Evolutionary conservation across 2,113 vertebrate species (phyloP).

Genomic region (Bambusicola thoracicus): DNA sequence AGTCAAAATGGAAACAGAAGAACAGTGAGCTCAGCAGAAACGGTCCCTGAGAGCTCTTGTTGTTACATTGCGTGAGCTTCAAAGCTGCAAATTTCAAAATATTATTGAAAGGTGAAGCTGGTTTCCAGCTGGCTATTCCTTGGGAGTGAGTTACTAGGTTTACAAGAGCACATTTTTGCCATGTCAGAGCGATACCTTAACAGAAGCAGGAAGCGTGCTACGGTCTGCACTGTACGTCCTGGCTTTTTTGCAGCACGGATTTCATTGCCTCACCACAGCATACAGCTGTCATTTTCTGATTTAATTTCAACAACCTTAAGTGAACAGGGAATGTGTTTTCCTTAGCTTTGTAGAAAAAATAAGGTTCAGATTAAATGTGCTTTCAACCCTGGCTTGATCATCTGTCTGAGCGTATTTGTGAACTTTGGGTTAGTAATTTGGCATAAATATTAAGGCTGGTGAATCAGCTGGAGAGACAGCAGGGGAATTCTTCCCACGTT

Average conservation of each 20-base stretch:
- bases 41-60: neutral
- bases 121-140: neutral
- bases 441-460: slow-evolving; percentile 33
- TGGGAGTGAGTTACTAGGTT: neutral
- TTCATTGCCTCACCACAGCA: slow-evolving; percentile 31
- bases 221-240: neutral
- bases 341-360: slow-evolving; percentile 22
- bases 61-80: neutral
- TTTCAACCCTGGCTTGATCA: slow-evolving; percentile 21
- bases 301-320: slow-evolving; percentile 11
- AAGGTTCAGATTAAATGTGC: slow-evolving; percentile 16
- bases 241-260: slow-evolving; percentile 33
- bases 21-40: neutral
- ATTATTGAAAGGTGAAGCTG: neutral
- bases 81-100: slow-evolving; percentile 3
- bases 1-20: slow-evolving; percentile 4
- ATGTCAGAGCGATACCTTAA: neutral
- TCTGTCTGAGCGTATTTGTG: slow-evolving; percentile 31
- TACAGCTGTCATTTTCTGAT: slow-evolving; percentile 37
- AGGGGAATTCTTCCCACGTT: slow-evolving; percentile 26
- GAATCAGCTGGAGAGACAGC: slow-evolving; percentile 43
- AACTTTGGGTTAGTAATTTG: slow-evolving; percentile 26
- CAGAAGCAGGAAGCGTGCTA: neutral
- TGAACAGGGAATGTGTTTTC: slow-evolving; percentile 23
- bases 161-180: neutral